Base-by-base conservation (phyloP, 2,888 invertebrate species). In the Xanthia icteritia region DNA sequence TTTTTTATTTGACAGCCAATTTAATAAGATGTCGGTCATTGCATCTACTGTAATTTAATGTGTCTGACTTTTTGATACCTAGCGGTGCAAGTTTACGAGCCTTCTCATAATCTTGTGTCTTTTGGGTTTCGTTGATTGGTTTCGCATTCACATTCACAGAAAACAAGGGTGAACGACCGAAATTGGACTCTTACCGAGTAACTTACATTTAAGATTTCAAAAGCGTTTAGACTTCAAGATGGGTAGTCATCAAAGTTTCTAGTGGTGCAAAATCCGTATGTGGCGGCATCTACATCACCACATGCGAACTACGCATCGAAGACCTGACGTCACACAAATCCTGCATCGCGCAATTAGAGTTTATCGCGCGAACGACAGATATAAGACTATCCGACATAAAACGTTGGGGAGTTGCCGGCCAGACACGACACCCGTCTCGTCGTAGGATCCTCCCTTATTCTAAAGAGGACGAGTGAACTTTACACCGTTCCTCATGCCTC, bases 1-100 rank as follows among this genome's bases (percentile, higher is more conserved):
- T n/a, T 63, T 63, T 76, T 63, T 64, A n/a, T 77, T 77, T 23
- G 61, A 56, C 68, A 61, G 77, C 17, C 6, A 27, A 77, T 66
- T 51, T 66, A 27, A 77, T 48, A 48, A 27, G 48, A 45, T 42
- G 5, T 15, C 42, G 23, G 56, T 31, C 42, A 54, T 27, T 36
- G 67, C 15, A 66, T 76, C 42, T 13, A 20, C 42, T 42, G n/a
- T 51, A 23, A 51, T 31, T 66, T n/a, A 39, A 66, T 39, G 11
- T 9, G 23, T 39, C 36, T 20, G 9, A 15, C 0, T 36, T 39
- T 45, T 15, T 5, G 36, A 23, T 67, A 39, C 42, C 8, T 42
- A 23, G n/a, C 3, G 2, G 54, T 42, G 42, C 27, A 42, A 39
- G 4, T 58, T 36, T 15, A 48, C 1, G 6, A 48, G 48, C 5